phyloP scores from a whole-genome alignment of 1,140 invertebrate genomes.

The Harpegnathos saltator region DNA sequence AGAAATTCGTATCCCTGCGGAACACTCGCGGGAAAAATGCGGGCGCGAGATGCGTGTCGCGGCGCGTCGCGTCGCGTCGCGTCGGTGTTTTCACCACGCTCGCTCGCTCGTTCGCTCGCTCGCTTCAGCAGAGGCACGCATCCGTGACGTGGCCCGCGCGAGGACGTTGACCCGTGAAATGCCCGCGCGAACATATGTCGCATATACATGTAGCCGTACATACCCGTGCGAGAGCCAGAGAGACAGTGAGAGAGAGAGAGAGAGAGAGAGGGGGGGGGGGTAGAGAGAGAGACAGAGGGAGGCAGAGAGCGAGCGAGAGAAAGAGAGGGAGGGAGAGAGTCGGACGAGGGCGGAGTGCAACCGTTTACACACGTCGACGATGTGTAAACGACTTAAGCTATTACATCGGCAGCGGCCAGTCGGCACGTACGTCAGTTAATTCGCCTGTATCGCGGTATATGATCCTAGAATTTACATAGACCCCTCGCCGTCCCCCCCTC shows the following conservation, averaged over 20 bases:
- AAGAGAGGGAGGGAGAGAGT: slow-evolving; percentile 23
- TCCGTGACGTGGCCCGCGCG: not conserved
- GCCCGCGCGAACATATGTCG: slow-evolving; percentile 9
- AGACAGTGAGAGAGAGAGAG: slow-evolving; percentile 3
- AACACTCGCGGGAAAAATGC: slow-evolving; percentile 16
- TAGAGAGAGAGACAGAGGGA: slow-evolving; percentile 13
- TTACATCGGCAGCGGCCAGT: slow-evolving; percentile 68
- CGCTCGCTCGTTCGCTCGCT: too few relatives aligned
- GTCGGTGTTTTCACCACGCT: too few relatives aligned
- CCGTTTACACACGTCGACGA: slow-evolving; percentile 51
- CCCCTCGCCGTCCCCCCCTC: not conserved
- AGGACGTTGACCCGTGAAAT: slow-evolving; percentile 54
- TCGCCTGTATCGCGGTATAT: slow-evolving; percentile 71
- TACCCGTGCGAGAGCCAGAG: not conserved
- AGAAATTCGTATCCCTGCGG: slow-evolving; percentile 25
- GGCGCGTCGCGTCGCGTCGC: slow-evolving; percentile 53
- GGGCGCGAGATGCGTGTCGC: slow-evolving; percentile 44
- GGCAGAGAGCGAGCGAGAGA: slow-evolving; percentile 7
- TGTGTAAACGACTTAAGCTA: slow-evolving; percentile 77
- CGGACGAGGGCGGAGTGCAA: slow-evolving; percentile 21
- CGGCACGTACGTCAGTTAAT: slow-evolving; percentile 73
- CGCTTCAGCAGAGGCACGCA: slow-evolving; percentile 46
- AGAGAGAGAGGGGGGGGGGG: slow-evolving; percentile 3
- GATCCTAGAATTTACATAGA: slow-evolving; percentile 76
- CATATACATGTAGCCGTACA: not conserved